Conservation (phyloP, 1,140 invertebrate species). For the Elysia chlorotica region DNA sequence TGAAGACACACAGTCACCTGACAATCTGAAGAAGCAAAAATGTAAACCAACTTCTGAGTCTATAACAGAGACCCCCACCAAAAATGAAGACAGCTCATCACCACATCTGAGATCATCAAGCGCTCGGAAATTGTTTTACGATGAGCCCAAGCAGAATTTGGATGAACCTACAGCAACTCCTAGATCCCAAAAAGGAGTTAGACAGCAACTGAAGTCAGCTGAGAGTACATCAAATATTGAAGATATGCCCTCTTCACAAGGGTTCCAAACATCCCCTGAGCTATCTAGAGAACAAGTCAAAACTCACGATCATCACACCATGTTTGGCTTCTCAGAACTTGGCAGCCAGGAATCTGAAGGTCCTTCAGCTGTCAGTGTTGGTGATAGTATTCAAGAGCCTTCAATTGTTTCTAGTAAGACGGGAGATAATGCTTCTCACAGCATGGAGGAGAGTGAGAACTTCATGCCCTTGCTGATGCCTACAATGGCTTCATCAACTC, state of each 20-base stretch:
- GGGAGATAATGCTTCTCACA: slow-evolving; percentile 6
- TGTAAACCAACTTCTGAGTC: background rate
- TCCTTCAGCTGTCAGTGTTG: too few species aligned
- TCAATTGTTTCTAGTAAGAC: too few species aligned
- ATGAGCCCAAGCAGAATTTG: background rate
- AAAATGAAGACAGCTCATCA: slow-evolving; percentile 5
- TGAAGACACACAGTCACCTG: slow-evolving; percentile 17
- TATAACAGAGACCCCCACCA: slow-evolving; percentile 8
- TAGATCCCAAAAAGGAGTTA: too few species aligned
- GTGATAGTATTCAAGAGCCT: too few species aligned
- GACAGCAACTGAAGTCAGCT: too few species aligned
- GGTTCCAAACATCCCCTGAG: background rate
- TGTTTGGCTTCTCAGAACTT: background rate
- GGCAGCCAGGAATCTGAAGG: too few species aligned
- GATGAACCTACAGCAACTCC: background rate
- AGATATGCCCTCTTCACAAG: slow-evolving; percentile 8
- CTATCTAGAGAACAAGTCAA: background rate
- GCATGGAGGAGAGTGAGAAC: background rate
- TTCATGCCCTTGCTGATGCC: slow-evolving; percentile 10
- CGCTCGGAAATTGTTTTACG: slow-evolving; percentile 12
- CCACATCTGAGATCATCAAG: background rate
- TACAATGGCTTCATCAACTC: background rate
- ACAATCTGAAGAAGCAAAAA: background rate
- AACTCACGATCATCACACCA: background rate
- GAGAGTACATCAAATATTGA: too few species aligned